Conservation (phyloP, 2,113 vertebrate genomes). For the Eulacestoma nigropectus region DNA sequence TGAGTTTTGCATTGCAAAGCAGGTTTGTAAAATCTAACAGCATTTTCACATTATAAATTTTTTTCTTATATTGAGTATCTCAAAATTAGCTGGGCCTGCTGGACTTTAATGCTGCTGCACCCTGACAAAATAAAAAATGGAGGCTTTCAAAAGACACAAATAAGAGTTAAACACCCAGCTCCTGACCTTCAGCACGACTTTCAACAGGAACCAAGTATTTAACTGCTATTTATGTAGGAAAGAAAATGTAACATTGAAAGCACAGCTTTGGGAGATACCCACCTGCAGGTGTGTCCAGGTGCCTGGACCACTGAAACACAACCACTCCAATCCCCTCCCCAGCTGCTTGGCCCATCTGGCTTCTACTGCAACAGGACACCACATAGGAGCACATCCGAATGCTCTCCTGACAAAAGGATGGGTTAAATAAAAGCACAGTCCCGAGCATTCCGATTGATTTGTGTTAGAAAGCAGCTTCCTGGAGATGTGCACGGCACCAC, state of each 20-base stretch:
- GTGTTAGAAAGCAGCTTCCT: neutral
- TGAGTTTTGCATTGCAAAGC: slow-evolving; percentile 21
- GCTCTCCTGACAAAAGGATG: neutral
- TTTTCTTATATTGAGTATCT: neutral
- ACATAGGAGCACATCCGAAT: neutral
- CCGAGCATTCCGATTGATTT: neutral
- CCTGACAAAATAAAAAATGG: neutral
- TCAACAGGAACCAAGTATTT: neutral
- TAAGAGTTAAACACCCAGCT: neutral
- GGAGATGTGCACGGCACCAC: neutral
- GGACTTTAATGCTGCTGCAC: neutral
- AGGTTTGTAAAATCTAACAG: neutral
- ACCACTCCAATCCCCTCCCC: neutral
- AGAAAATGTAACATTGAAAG: neutral
- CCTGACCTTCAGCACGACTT: neutral
- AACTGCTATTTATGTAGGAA: neutral
- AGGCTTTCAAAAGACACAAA: neutral
- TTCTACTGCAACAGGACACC: neutral
- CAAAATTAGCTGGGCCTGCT: neutral
- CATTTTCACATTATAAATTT: neutral
- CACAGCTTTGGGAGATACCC: neutral
- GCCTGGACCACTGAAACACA: neutral
- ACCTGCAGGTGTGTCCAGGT: neutral
- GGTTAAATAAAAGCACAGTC: neutral
- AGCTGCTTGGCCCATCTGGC: neutral